These are phyloP conservation scores for Sphaerophoria rueppellii DNA, from an alignment of 2,888 invertebrate species.

Conservation along the genomic window DNA sequence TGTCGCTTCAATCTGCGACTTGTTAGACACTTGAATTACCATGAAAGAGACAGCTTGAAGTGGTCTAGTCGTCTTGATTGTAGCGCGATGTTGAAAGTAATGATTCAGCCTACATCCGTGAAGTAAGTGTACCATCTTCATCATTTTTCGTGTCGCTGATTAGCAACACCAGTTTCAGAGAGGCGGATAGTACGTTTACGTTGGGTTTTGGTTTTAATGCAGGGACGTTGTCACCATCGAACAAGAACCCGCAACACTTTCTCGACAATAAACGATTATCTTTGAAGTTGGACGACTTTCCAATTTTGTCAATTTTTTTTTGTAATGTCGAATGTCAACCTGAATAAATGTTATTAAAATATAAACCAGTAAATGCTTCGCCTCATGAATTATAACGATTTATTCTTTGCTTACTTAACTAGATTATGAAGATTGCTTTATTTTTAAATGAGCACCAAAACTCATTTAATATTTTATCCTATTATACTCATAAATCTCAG, in stretches of 20 bases:
- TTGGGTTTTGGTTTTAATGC: background rate
- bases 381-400: too few relatives aligned
- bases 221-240: background rate
- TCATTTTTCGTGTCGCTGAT: background rate
- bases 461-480: too few relatives aligned
- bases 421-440: too few relatives aligned
- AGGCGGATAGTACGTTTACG: background rate
- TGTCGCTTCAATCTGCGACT: conserved; percentile 23
- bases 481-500: background rate
- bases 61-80: background rate
- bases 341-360: background rate
- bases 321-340: conserved; percentile 3
- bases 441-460: too few relatives aligned
- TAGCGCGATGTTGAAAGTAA: conserved; percentile 23
- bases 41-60: background rate
- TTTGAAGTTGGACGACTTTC: conserved; percentile 48
- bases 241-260: conserved; percentile 37
- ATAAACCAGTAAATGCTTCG: too few relatives aligned
- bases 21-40: conserved; percentile 52
- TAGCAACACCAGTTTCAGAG: conserved; percentile 2
- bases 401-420: too few relatives aligned
- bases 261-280: conserved; percentile 23
- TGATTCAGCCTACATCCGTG: conserved; percentile 56
- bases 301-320: conserved; percentile 32
- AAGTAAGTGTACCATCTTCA: conserved; percentile 36